Base-by-base conservation (phyloP, 2,797 vertebrate genomes). In the Emydoidea blandingii region DNA sequence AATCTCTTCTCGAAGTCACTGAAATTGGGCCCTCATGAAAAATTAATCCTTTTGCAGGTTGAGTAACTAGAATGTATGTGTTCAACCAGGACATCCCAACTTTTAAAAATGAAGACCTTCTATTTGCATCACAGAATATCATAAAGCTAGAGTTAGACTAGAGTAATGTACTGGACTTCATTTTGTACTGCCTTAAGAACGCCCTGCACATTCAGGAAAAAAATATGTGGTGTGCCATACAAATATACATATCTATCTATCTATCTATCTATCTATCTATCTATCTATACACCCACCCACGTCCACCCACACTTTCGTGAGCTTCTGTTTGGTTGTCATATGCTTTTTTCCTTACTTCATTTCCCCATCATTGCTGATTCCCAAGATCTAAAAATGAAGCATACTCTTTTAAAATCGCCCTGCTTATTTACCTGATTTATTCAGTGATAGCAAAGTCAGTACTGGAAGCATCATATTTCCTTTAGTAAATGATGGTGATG, bases 111-210 rank as follows among this genome's bases (percentile, higher is more conserved):
- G 88, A 88, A 90, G 92, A 52, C 14, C n/a, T 94, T 29, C 19
- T 93, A 3, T 95, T 95, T 95, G 81, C 16, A 79, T 86, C 78
- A 54, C 78, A 96, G 86, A 90, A 91, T 93, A 90, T 88, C 89
- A 93, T 91, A 91, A 76, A 92, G 54, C 57, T 93, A 10, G 88
- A 86, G 92, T 95, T 94, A 93, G 37, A 37, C 37, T 37, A 37
- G 31, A 19, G 83, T 97, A 93, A 93, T 87, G 68, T 95, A 95
- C 81, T 82, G 82, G 74, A 79, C 88, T 94, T 89, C 56, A 87
- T 95, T 91, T 95, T 95, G 79, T 93, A n/a, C 76, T 93, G 29
- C 50, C 72, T 92, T 74, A 72, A 94, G 93, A 92, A 94, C 72
- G 59, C 27, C 34, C 49, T 88, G 56, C 11, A 14, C 65, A 91